Conservation (phyloP, 2,888 invertebrate genomes). For the Tribolium freemani region DNA sequence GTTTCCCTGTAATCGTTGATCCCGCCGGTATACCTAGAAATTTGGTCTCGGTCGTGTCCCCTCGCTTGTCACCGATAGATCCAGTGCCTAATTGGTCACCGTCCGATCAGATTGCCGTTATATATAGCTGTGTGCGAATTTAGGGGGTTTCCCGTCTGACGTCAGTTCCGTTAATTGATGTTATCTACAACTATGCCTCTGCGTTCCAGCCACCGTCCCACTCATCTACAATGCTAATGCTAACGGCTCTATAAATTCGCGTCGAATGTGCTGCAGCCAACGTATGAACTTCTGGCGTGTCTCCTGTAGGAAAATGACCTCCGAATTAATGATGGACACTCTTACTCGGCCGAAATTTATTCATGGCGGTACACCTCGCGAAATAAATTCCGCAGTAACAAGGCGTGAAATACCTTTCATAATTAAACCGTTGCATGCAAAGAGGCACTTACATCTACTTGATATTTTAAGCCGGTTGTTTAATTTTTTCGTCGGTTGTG, state of each 20-base stretch:
- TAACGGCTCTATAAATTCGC: slow-evolving; percentile 61
- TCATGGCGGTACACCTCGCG: slow-evolving; percentile 8
- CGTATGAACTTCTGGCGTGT: slow-evolving; percentile 51
- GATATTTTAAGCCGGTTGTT: slow-evolving; percentile 11
- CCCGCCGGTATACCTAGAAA: not conserved
- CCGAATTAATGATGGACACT: slow-evolving; percentile 43
- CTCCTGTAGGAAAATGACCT: slow-evolving; percentile 53
- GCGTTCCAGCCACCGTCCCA: slow-evolving; percentile 53
- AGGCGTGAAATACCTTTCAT: slow-evolving; percentile 42
- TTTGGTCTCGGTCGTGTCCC: not conserved
- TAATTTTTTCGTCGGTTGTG: slow-evolving; percentile 9
- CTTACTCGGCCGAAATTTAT: slow-evolving; percentile 20
- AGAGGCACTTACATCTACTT: slow-evolving; percentile 22
- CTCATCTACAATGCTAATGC: slow-evolving; percentile 63
- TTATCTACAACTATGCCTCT: slow-evolving; percentile 50
- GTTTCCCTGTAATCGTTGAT: not conserved
- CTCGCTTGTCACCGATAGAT: slow-evolving; percentile 22
- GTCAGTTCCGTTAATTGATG: slow-evolving; percentile 50
- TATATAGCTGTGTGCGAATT: slow-evolving; percentile 42
- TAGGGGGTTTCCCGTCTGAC: slow-evolving; percentile 43
- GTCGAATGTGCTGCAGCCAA: slow-evolving; percentile 54
- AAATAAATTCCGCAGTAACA: slow-evolving; percentile 35
- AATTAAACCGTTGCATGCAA: slow-evolving; percentile 42
- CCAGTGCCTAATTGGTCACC: slow-evolving; percentile 39
- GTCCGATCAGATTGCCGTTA: slow-evolving; percentile 35